phyloP scores from a whole-genome alignment of 2,888 invertebrate genomes.

The Ypsolopha scabrella region DNA sequence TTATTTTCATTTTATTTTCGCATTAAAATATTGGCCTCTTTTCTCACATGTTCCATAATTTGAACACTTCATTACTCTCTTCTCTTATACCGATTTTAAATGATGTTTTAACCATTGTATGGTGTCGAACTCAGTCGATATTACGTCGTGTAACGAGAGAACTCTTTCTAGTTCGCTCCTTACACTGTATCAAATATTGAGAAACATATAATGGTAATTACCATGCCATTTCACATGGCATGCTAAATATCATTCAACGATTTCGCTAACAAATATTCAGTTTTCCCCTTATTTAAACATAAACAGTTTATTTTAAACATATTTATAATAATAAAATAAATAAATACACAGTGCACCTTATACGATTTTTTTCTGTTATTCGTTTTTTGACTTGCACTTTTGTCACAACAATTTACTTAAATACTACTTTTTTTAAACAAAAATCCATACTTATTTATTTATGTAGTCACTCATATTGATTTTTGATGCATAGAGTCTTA shows the following conservation, averaged over 20 bases:
- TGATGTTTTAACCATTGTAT: constrained; percentile 48
- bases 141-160: constrained; percentile 43
- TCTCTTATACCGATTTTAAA: constrained; percentile 8
- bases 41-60: no score
- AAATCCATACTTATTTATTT: constrained; percentile 7
- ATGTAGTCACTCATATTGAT: constrained; percentile 4
- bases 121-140: constrained; percentile 14
- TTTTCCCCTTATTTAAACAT: constrained; percentile 49
- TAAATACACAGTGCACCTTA: no score
- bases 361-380: no score
- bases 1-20: no score
- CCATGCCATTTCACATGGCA: constrained; percentile 39
- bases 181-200: constrained; percentile 26
- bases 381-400: no score
- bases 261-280: constrained; percentile 63
- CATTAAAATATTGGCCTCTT: no score
- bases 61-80: no score
- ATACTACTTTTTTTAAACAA: no score
- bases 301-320: no score
- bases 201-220: constrained; percentile 22
- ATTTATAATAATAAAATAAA: no score
- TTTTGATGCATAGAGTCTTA: not conserved
- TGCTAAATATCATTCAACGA: constrained; percentile 39
- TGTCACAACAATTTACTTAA: no score
- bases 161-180: constrained; percentile 46